Conservation (phyloP, 2,888 invertebrate genomes). For the Junonia oenone region DNA sequence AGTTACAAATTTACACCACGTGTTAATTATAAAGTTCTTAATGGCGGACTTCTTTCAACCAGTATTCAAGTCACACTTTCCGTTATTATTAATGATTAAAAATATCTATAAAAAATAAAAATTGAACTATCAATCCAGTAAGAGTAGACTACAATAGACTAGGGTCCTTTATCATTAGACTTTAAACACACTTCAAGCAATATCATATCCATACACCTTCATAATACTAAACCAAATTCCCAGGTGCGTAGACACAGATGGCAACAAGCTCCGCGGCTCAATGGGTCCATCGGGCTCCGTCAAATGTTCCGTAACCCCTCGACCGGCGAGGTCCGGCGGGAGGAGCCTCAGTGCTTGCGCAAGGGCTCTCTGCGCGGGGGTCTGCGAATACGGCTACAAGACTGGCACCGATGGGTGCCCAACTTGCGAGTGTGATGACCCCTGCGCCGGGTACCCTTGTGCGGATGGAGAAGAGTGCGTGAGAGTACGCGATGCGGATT, state of each 20-base stretch:
- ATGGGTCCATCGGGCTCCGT: constrained; percentile 88
- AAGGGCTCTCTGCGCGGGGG: constrained; percentile 86
- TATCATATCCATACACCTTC: too few species aligned
- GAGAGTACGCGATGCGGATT: constrained; percentile 84
- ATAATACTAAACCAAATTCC: not conserved
- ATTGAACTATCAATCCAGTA: too few species aligned
- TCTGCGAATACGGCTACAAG: constrained; percentile 92
- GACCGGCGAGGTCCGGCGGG: constrained; percentile 59
- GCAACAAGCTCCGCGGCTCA: constrained; percentile 87
- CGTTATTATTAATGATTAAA: too few species aligned
- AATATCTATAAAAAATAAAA: too few species aligned
- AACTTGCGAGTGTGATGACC: constrained; percentile 91
- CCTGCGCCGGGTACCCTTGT: constrained; percentile 88
- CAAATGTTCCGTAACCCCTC: constrained; percentile 74
- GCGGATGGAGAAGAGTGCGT: constrained; percentile 86
- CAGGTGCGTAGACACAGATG: constrained; percentile 87
- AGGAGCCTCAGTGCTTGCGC: constrained; percentile 82
- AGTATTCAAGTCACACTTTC: too few species aligned
- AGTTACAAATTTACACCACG: too few species aligned
- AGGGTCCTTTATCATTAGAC: too few species aligned
- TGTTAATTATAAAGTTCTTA: too few species aligned
- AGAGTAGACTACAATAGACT: too few species aligned
- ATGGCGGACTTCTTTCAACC: too few species aligned
- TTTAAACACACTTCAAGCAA: too few species aligned
- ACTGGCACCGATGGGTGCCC: constrained; percentile 84